These are phyloP conservation scores for Ia io DNA, from an alignment of 2,113 vertebrate species.

Conservation along the genomic window DNA sequence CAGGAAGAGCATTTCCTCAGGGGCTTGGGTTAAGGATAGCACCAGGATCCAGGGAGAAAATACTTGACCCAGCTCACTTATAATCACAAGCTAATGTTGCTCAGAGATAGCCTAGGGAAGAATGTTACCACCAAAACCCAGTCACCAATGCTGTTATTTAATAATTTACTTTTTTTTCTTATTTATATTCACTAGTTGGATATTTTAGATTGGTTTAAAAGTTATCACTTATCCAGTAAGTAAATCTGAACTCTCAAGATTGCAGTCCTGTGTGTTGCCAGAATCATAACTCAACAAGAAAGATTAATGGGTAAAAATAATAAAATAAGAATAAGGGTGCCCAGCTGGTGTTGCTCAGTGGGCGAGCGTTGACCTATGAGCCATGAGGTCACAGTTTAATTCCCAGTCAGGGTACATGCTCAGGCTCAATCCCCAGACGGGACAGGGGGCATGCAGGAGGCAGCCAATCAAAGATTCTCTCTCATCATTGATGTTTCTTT, in stretches of 20 bases:
- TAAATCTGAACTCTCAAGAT: neutral
- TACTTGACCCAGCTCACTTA: constrained; percentile 7
- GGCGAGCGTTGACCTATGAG: too few species aligned
- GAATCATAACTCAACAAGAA: neutral
- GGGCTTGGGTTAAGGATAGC: neutral
- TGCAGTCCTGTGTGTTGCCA: neutral
- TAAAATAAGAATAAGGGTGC: neutral
- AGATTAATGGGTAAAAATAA: constrained; percentile 20
- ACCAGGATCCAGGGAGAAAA: neutral
- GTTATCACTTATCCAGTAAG: neutral
- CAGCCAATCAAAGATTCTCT: too few species aligned
- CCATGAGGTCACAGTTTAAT: too few species aligned
- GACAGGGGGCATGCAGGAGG: too few species aligned
- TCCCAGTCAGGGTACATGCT: too few species aligned
- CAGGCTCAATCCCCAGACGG: too few species aligned
- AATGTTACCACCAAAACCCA: neutral
- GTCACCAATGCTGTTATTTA: neutral
- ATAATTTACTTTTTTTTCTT: constrained; percentile 15
- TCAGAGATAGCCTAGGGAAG: neutral
- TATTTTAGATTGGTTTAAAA: constrained; percentile 39
- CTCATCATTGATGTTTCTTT: too few species aligned
- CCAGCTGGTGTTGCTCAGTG: too few species aligned
- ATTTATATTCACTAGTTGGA: neutral
- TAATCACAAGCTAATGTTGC: neutral
- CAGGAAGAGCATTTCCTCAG: neutral